phyloP scores from a whole-genome alignment of 23 tunicate genomes.

The Ciona savignyi region DNA sequence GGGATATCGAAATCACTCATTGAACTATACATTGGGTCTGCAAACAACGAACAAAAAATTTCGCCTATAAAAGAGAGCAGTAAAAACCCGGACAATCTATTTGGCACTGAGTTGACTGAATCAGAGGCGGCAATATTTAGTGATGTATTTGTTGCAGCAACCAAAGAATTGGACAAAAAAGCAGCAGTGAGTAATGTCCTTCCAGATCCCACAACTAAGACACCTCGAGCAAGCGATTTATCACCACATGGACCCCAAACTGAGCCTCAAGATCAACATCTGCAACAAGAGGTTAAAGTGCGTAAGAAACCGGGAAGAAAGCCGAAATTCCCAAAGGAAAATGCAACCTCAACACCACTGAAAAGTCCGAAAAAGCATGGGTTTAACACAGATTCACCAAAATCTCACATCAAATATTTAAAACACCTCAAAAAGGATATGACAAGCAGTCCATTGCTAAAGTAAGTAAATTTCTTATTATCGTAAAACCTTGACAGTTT shows the following conservation, averaged over 20 bases:
- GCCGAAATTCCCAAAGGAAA: not conserved
- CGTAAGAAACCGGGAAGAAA: not conserved
- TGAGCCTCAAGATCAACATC: not conserved
- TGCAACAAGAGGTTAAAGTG: not conserved
- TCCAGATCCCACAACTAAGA: not conserved
- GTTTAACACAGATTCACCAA: not conserved
- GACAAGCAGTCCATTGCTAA: not conserved
- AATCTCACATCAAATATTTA: not conserved
- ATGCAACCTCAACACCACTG: not conserved
- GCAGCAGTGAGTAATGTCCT: not conserved
- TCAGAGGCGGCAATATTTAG: constrained; percentile 20
- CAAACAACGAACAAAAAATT: not conserved
- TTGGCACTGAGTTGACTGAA: constrained; percentile 39
- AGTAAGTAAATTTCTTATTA: not conserved
- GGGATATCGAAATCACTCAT: constrained; percentile 13
- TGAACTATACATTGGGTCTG: constrained; percentile 31
- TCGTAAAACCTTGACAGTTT: not conserved
- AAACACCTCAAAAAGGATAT: not conserved
- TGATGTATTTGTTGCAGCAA: not conserved
- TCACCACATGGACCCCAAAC: not conserved
- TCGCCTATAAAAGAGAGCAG: not conserved
- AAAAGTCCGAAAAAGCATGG: not conserved
- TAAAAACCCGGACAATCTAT: constrained; percentile 1
- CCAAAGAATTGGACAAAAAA: not conserved
- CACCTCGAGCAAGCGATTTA: not conserved